phyloP scores from a whole-genome alignment of 2,113 vertebrate genomes.

The Chunga burmeisteri region DNA sequence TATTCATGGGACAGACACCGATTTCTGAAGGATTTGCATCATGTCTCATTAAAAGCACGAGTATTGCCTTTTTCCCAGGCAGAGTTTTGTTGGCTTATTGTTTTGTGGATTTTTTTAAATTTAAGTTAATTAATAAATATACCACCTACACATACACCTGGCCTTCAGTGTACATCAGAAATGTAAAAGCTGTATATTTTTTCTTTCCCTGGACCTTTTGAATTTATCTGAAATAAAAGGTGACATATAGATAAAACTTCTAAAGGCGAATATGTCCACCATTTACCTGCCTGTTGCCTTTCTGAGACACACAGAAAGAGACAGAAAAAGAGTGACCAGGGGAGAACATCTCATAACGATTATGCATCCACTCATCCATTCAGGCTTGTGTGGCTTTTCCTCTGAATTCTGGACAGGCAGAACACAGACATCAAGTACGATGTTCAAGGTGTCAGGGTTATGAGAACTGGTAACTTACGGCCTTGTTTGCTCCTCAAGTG shows the following conservation, averaged over 20 bases:
- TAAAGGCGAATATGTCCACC: background rate
- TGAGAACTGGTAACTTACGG: background rate
- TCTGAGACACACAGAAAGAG: background rate
- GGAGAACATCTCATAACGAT: background rate
- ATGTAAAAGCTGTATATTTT: background rate
- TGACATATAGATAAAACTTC: background rate
- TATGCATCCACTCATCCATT: background rate
- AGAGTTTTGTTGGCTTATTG: background rate
- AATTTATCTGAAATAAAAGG: constrained; percentile 43
- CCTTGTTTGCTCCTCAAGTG: background rate
- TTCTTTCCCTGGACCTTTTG: background rate
- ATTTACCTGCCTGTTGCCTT: background rate
- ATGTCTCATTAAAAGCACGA: background rate
- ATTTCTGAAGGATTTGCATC: constrained; percentile 3
- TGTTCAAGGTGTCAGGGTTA: background rate
- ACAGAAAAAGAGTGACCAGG: background rate
- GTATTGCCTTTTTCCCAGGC: background rate
- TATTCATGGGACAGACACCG: background rate
- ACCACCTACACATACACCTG: background rate
- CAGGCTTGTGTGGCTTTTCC: background rate
- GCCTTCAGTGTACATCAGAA: background rate
- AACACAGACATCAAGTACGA: background rate
- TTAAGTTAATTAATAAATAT: constrained; percentile 38
- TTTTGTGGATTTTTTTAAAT: background rate
- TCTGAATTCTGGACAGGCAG: background rate